Percentiles rank a stretch among this genome's conserved stretches.
Evolutionary conservation across 2,888 invertebrate genomes (phyloP).

Genomic region (Megaustenia siamemsis): DNA sequence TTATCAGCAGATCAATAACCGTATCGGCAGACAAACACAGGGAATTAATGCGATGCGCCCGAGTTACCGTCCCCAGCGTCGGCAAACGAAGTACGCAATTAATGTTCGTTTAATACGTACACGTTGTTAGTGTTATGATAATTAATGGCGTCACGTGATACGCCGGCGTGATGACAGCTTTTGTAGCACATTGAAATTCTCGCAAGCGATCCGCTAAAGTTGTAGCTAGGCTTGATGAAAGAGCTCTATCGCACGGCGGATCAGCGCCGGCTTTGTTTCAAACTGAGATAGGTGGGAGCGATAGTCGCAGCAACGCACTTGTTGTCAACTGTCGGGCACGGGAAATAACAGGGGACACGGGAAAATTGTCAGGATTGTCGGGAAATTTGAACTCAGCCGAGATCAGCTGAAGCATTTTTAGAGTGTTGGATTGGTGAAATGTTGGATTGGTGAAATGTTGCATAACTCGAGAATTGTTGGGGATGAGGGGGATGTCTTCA

Average conservation of each 20-base stretch:
- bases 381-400: too few species aligned
- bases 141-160: not conserved
- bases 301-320: too few species aligned
- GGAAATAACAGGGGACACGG: too few species aligned
- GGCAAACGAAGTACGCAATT: not conserved
- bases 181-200: not conserved
- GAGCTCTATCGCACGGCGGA: not conserved
- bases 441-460: too few species aligned
- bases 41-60: not conserved
- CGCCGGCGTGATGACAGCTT: not conserved
- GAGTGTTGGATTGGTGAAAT: too few species aligned
- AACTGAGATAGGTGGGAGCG: too few species aligned
- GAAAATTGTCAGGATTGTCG: too few species aligned
- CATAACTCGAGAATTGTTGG: too few species aligned
- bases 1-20: not conserved
- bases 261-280: not conserved
- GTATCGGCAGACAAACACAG: not conserved
- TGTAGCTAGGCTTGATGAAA: not conserved
- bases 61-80: not conserved
- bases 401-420: too few species aligned
- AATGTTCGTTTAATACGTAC: not conserved
- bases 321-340: too few species aligned
- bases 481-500: too few species aligned
- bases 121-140: not conserved
- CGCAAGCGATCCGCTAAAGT: not conserved